Evolutionary conservation across 2,888 invertebrate genomes (phyloP), one percentile per base, ranked within the genome.

Genomic region (Spilosoma lubricipeda): DNA sequence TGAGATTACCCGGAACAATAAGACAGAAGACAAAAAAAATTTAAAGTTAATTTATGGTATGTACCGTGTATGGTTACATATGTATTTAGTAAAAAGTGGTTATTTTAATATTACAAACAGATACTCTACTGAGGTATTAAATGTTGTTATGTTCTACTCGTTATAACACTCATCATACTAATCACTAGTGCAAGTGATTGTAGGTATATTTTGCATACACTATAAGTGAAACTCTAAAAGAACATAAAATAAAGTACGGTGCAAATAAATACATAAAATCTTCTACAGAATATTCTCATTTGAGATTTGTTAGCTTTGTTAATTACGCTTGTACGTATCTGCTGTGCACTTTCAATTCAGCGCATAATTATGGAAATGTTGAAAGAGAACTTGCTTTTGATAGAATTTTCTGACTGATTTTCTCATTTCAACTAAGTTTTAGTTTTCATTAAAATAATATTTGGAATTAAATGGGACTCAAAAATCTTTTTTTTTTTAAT

Each of bases 321-420:
- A 75, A 71, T 67, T 70, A 64, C 67, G 48, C 30, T 67, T 18
- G 23, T 65, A 48, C 64, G 66, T 69, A 59, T 75, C 59, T 65
- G 56, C 63, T 30, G 71, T 74, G 65, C 67, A 67, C 63, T 72
- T 69, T 75, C n/a, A 70, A 75, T 69, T 75, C 42, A 67, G 33
- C 42, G 64, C 71, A 72, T 69, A 73, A 70, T 72, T 67, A 30
- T 18, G 23, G 56, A 77, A 73, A 78, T 63, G 65, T 75, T 73
- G n/a, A 39, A 68, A 48, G n/a, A 23, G 36, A 71, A 39, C 39
- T 42, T 67, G 70, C 56, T 70, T 59, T 39, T 39, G 20, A 69
- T 33, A 69, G 39, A 63, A 39, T 42, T n/a, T 11, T 63, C 45
- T 39, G n/a, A 23, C 33, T 30, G 5, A n/a, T 67, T 67, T 59